phyloP scores from a whole-genome alignment of 2,113 vertebrate species.

The Eurypyga helias region DNA sequence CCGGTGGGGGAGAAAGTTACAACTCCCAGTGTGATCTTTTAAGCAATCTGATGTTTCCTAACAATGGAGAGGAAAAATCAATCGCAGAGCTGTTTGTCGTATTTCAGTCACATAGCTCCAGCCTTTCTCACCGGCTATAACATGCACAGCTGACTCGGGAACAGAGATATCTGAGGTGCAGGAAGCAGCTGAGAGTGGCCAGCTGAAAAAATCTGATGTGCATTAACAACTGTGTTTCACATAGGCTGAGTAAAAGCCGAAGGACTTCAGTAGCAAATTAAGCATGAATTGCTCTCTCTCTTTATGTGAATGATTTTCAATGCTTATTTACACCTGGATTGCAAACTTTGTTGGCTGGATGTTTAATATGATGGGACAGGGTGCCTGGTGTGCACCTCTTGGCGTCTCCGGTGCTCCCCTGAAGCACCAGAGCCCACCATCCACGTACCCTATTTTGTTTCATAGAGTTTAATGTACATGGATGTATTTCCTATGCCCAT shows the following conservation, averaged over 20 bases:
- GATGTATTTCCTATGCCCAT: neutral
- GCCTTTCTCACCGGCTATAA: neutral
- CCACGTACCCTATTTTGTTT: neutral
- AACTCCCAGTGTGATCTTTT: neutral
- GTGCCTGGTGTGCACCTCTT: accelerated
- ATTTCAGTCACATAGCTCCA: neutral
- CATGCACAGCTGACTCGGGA: neutral
- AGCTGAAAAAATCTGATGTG: neutral
- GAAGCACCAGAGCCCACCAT: neutral
- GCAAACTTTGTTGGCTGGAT: neutral
- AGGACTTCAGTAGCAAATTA: neutral
- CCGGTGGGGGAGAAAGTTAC: neutral
- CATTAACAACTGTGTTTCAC: neutral
- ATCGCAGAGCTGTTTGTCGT: neutral
- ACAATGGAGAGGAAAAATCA: neutral
- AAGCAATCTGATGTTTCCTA: neutral
- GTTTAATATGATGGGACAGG: neutral
- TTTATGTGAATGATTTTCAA: neutral
- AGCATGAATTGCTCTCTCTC: neutral
- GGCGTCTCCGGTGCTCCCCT: neutral
- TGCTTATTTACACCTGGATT: neutral
- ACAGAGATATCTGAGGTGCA: neutral
- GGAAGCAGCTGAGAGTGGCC: neutral
- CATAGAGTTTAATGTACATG: neutral
- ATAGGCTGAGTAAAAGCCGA: neutral